Evolutionary conservation across 2,797 vertebrate species (phyloP).

Genomic region (Sebastes kiyomatsui): DNA sequence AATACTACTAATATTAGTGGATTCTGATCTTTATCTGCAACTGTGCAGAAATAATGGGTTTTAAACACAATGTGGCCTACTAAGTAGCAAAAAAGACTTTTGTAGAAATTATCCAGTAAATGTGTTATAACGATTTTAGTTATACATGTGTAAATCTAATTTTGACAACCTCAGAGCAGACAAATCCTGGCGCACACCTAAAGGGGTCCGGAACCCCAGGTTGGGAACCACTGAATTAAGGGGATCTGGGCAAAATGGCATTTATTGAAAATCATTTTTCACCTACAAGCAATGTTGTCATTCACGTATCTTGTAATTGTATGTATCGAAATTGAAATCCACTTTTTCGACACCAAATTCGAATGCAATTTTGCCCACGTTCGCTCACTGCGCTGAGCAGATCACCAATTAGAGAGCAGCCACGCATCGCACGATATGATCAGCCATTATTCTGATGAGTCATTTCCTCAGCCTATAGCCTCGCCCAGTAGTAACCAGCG

Average conservation of each 20-base stretch:
- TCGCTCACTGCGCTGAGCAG: slow-evolving; percentile 35
- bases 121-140: too few species aligned
- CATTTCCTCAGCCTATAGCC: slow-evolving; percentile 54
- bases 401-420: slow-evolving; percentile 44
- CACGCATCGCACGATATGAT: slow-evolving; percentile 41
- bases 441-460: slow-evolving; percentile 52
- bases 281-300: neutral
- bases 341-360: slow-evolving; percentile 9
- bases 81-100: too few species aligned
- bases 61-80: too few species aligned
- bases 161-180: too few species aligned
- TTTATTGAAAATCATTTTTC: slow-evolving; percentile 6
- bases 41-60: too few species aligned
- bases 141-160: too few species aligned
- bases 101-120: too few species aligned
- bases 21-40: too few species aligned
- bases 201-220: too few species aligned
- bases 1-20: too few species aligned
- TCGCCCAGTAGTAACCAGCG: slow-evolving; percentile 36
- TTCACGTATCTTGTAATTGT: neutral
- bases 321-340: neutral
- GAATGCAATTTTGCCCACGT: slow-evolving; percentile 57
- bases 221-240: neutral
- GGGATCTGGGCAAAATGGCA: slow-evolving; percentile 56
- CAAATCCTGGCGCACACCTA: too few species aligned